Conservation (phyloP, 2,113 vertebrate genomes). For the Cebidichthys violaceus region DNA sequence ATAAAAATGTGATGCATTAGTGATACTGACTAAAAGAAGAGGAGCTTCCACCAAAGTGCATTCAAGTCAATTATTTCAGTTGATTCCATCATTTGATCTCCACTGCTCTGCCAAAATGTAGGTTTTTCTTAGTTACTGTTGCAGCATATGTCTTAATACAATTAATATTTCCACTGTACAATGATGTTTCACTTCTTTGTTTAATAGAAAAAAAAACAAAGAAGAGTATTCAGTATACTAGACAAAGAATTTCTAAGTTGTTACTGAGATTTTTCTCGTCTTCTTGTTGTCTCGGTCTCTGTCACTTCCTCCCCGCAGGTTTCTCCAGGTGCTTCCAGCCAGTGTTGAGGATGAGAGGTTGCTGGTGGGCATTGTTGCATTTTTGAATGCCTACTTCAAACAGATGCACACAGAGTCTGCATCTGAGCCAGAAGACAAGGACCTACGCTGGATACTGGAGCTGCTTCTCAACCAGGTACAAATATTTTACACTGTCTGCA, state of each 20-base stretch:
- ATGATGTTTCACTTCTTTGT: neutral
- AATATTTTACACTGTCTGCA: slow-evolving; percentile 32
- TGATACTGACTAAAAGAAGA: neutral
- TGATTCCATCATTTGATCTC: neutral
- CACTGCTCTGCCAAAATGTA: neutral
- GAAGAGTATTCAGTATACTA: neutral
- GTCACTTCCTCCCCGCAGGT: slow-evolving; percentile 81
- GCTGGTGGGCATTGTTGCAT: slow-evolving; percentile 89
- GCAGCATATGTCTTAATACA: neutral
- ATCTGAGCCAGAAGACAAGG: slow-evolving; percentile 75
- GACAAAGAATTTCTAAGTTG: neutral
- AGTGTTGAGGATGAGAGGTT: slow-evolving; percentile 93
- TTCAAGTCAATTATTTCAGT: neutral
- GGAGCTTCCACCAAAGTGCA: neutral
- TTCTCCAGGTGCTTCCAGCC: slow-evolving; percentile 93
- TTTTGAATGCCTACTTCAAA: slow-evolving; percentile 89
- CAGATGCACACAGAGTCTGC: slow-evolving; percentile 72
- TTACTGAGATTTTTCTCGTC: neutral
- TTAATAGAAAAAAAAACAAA: neutral
- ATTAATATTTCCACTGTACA: neutral
- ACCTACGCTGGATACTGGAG: slow-evolving; percentile 92
- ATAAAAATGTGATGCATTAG: neutral
- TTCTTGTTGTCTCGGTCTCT: slow-evolving; percentile 15
- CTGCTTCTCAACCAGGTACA: slow-evolving; percentile 89
- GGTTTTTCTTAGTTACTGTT: neutral